Percentiles rank a stretch among this genome's conserved stretches.
Evolutionary conservation across 1,140 invertebrate species (phyloP).

Genomic region (Bombus polaris): DNA sequence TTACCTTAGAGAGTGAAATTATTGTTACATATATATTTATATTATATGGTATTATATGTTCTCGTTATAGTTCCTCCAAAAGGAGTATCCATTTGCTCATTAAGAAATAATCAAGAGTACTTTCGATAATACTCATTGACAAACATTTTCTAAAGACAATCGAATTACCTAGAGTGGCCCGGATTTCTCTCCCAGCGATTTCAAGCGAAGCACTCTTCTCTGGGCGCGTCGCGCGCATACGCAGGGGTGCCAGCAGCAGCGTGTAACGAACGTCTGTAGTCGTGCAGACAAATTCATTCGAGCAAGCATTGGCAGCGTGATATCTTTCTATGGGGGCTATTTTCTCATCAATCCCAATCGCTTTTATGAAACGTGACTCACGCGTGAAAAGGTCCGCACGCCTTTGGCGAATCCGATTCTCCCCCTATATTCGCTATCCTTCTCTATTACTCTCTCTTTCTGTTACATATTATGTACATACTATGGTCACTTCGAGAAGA

Average conservation of each 20-base stretch:
- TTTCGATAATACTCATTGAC: not conserved
- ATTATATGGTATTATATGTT: not conserved
- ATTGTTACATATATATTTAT: too few species aligned
- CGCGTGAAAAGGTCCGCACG: slow-evolving; percentile 75
- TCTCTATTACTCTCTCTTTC: slow-evolving; percentile 3
- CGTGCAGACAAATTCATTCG: slow-evolving; percentile 71
- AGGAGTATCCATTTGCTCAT: not conserved
- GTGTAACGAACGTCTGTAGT: slow-evolving; percentile 59
- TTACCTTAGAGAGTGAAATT: too few species aligned
- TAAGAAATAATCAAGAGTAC: not conserved
- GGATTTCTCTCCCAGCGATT: slow-evolving; percentile 17
- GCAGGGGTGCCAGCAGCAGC: slow-evolving; percentile 48
- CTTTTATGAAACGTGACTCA: slow-evolving; percentile 80
- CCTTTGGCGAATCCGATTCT: slow-evolving; percentile 60
- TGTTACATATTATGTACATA: too few species aligned
- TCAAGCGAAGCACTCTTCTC: slow-evolving; percentile 35
- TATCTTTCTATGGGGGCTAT: slow-evolving; percentile 78
- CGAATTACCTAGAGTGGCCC: slow-evolving; percentile 10
- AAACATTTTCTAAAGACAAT: slow-evolving; percentile 13
- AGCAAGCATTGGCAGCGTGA: slow-evolving; percentile 70
- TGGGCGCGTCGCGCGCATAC: slow-evolving; percentile 31
- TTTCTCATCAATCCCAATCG: slow-evolving; percentile 81
- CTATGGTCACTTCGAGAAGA: not conserved
- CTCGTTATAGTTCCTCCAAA: not conserved
- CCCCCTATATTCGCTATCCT: slow-evolving; percentile 9